A percentile compares a stretch with the other conserved stretches of the same genome.
Conservation (phyloP, 2,888 invertebrate species). For the Entomobrya multifasciata region DNA sequence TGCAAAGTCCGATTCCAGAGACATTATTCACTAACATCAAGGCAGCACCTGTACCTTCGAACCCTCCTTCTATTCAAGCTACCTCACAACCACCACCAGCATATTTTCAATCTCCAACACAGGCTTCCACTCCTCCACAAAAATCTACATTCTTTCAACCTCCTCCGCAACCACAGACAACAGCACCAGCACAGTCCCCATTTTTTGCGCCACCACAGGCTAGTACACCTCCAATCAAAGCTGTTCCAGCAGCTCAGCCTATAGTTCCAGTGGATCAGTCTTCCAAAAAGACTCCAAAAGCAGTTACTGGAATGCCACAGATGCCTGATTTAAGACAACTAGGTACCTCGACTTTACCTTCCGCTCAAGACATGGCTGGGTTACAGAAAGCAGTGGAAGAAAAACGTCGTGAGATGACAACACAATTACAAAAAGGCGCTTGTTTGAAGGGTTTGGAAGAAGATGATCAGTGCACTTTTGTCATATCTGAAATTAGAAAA, state of each 20-base stretch:
- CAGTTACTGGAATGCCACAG: not conserved
- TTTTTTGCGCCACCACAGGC: not conserved
- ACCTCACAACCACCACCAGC: slow-evolving; percentile 1
- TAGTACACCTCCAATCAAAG: not conserved
- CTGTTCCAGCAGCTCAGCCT: not conserved
- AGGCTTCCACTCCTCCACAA: no score
- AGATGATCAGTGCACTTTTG: slow-evolving; percentile 53
- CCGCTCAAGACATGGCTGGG: slow-evolving; percentile 51
- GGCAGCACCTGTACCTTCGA: not conserved
- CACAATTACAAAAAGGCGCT: slow-evolving; percentile 47
- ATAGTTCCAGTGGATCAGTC: not conserved
- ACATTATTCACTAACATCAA: slow-evolving; percentile 12
- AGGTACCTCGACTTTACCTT: slow-evolving; percentile 59
- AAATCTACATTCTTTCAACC: slow-evolving; percentile 18
- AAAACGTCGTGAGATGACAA: slow-evolving; percentile 65
- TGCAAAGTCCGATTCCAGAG: slow-evolving; percentile 56
- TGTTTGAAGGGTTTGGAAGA: slow-evolving; percentile 57
- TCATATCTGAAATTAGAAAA: slow-evolving; percentile 65
- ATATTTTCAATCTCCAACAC: slow-evolving; percentile 18
- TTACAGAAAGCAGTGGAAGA: slow-evolving; percentile 63
- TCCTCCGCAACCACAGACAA: not conserved
- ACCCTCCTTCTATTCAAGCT: not conserved
- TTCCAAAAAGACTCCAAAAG: not conserved
- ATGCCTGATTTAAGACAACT: slow-evolving; percentile 32
- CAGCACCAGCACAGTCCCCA: not conserved